Evolutionary conservation across 2,888 invertebrate genomes (phyloP), one percentile per base, ranked within the genome.

Genomic region (Maniola hyperantus): DNA sequence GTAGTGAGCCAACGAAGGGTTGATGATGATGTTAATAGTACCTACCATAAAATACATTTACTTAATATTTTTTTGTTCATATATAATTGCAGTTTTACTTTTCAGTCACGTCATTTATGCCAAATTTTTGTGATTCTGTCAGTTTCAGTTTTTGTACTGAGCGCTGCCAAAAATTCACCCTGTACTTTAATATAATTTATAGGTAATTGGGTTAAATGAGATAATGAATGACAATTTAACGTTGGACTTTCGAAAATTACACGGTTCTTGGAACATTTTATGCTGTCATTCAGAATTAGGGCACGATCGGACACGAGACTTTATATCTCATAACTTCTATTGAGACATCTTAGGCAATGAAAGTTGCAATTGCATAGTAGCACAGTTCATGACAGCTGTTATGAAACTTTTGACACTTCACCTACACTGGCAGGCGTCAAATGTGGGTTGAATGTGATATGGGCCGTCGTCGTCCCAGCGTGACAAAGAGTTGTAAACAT

Each of bases 191-290:
- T 57, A 53, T 62, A 62, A 62, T 83, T 87, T 84, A 80, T 80
- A 83, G 79, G 83, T 86, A 86, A 88, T 83, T 86, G 80, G 88
- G 87, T 86, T 88, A 86, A 77, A 67, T 39, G 55, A 66, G 68
- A 71, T 70, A 70, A 61, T 39, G 53, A 42, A n/a, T 44, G 42
- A 62, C 62, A 53, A 42, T 62, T 55, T 51, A 26, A 51, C 39
- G 39, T 62, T 26, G 46, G 42, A 53, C 62, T 62, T 53, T 62
- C 51, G 36, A n/a, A 33, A 62, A 62, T 51, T 20, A 57, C 18
- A 20, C 26, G 51, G 53, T 62, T 36, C 53, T 39, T 33, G 20
- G 51, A 61, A 51, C 20, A 53, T 36, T 48, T 42, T 20, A 2
- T 44, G 39, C 42, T 62, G 51, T 53, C 62, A 62, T 53, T 33